A percentile compares a stretch with the other conserved stretches of the same genome.
Conservation (phyloP, 2,113 vertebrate species). For the Odocoileus hemionus region DNA sequence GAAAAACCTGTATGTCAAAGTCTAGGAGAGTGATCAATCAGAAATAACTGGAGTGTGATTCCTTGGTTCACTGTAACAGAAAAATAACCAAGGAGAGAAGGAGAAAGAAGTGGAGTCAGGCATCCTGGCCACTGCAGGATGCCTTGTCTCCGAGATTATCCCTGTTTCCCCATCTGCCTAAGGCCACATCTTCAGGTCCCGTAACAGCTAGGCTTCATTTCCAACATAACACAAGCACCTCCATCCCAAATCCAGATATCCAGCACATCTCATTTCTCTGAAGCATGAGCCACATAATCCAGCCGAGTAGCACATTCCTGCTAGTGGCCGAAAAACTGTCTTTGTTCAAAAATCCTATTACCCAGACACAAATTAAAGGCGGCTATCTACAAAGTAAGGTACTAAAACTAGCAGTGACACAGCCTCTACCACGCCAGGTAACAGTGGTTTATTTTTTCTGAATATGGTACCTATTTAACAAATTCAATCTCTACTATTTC, state of each 20-base stretch:
- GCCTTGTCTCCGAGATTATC: fast-evolving
- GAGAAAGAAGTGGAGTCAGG: not conserved
- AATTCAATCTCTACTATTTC: not conserved
- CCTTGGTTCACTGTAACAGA: not conserved
- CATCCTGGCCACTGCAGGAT: not conserved
- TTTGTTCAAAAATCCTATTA: not conserved
- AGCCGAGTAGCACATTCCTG: fast-evolving
- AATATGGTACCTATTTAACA: not conserved
- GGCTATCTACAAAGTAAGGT: not conserved
- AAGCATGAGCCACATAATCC: fast-evolving
- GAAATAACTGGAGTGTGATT: not conserved
- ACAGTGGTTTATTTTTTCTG: not conserved
- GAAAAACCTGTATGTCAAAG: not conserved
- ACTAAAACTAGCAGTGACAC: not conserved
- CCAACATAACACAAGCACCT: not conserved
- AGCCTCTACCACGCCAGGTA: not conserved
- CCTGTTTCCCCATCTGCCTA: fast-evolving
- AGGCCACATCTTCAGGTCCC: not conserved
- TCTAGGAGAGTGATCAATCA: not conserved
- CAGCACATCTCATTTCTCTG: not conserved
- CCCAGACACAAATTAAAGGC: not conserved
- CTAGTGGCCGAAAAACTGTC: not conserved
- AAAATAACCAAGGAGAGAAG: not conserved
- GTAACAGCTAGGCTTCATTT: not conserved
- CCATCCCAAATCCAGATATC: not conserved